Evolutionary conservation across 2,797 vertebrate genomes (phyloP).

Genomic region (Gambusia yucatana): DNA sequence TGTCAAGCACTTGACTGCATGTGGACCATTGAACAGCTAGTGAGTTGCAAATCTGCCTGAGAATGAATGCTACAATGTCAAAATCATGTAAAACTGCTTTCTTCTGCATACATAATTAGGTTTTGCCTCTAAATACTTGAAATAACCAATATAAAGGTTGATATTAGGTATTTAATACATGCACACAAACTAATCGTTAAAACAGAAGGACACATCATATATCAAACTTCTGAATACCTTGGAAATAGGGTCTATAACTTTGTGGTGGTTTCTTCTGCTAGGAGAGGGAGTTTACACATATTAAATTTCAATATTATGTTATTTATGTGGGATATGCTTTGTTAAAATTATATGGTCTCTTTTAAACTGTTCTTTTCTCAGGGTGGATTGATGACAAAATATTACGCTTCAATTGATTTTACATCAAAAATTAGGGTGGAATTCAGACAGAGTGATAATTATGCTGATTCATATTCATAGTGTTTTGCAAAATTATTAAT

Average conservation of each 20-base stretch:
- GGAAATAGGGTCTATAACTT: background rate
- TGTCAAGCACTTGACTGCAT: slow-evolving; percentile 60
- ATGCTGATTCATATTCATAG: background rate
- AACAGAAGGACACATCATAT: background rate
- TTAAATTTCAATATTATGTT: background rate
- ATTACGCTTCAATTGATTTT: background rate
- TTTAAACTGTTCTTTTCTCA: background rate
- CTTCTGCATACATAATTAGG: slow-evolving; percentile 15
- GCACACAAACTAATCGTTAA: background rate
- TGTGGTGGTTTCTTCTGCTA: background rate
- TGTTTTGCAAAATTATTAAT: background rate
- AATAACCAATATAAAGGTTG: background rate
- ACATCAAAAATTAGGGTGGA: background rate
- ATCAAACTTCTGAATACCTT: background rate
- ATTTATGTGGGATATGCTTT: background rate
- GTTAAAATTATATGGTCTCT: background rate
- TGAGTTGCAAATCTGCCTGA: slow-evolving; percentile 44
- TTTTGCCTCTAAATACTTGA: background rate
- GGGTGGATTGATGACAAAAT: background rate
- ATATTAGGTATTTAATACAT: background rate
- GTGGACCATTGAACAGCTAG: slow-evolving; percentile 56
- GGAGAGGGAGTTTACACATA: background rate
- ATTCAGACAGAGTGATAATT: background rate
- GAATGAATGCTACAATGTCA: slow-evolving; percentile 20
- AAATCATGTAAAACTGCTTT: slow-evolving; percentile 24